Evolutionary conservation across 2,888 invertebrate genomes (phyloP).

Genomic region (Cephus pulcher): DNA sequence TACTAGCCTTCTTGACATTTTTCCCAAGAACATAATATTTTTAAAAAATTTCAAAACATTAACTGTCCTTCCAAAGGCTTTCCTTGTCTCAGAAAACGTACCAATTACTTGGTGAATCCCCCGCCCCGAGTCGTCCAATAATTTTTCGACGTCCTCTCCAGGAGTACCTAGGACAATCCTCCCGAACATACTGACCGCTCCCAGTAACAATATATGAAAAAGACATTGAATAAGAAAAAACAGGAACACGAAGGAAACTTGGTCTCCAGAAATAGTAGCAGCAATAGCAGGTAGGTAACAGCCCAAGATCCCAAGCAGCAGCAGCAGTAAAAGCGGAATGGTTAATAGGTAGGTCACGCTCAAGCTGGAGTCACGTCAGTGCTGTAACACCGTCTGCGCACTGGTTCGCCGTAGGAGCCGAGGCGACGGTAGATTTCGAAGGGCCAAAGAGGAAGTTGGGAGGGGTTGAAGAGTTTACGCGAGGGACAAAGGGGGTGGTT

Average conservation of each 20-base stretch:
- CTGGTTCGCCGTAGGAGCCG: neutral
- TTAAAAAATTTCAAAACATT: neutral
- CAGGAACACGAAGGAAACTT: neutral
- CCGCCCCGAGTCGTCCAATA: neutral
- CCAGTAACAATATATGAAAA: neutral
- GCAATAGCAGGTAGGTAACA: neutral
- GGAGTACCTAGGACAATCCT: neutral
- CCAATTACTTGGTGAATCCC: neutral
- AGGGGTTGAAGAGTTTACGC: neutral
- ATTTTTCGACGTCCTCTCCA: neutral
- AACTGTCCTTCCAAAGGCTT: neutral
- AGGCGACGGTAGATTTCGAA: constrained; percentile 7
- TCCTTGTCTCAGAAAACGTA: neutral
- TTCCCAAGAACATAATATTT: neutral
- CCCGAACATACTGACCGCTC: neutral
- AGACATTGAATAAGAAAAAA: neutral
- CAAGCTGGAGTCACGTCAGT: constrained; percentile 20
- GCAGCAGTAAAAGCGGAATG: constrained; percentile 18
- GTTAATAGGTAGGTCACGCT: constrained; percentile 42
- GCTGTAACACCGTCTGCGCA: constrained; percentile 20
- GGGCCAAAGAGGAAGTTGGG: neutral
- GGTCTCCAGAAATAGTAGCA: neutral
- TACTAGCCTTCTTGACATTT: neutral
- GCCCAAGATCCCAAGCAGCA: neutral
- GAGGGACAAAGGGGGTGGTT: constrained; percentile 8